A percentile compares a stretch with the other conserved stretches of the same genome.
Conservation (phyloP, 2,888 invertebrate species). For the Epirrhoe tristata region DNA sequence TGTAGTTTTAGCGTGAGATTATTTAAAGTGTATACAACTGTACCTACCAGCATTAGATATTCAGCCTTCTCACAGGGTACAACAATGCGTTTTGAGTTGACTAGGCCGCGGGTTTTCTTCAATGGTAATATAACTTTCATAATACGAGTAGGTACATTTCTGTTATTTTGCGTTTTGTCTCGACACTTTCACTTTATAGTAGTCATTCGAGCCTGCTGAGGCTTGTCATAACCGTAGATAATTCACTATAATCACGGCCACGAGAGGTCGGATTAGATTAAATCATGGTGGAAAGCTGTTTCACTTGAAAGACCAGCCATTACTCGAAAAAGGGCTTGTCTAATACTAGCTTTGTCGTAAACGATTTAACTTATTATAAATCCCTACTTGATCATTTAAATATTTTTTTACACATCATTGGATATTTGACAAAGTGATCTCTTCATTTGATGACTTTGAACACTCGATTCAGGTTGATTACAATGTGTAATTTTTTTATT, state of each 20-base stretch:
- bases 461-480: too few species aligned
- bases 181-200: constrained; percentile 62
- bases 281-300: constrained; percentile 56
- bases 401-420: neutral
- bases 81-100: neutral
- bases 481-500: too few species aligned
- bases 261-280: constrained; percentile 48
- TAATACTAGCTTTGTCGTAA: constrained; percentile 6
- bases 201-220: constrained; percentile 58
- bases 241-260: constrained; percentile 59
- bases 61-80: neutral
- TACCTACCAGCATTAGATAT: neutral
- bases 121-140: constrained; percentile 48
- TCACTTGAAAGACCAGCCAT: constrained; percentile 44
- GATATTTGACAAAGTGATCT: too few species aligned
- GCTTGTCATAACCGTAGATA: constrained; percentile 54
- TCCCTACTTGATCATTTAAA: neutral
- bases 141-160: constrained; percentile 21
- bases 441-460: too few species aligned
- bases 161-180: constrained; percentile 49
- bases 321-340: constrained; percentile 13
- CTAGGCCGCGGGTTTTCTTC: neutral
- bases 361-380: neutral
- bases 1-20: too few species aligned
- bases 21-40: too few species aligned